Evolutionary conservation across 2,888 invertebrate species (phyloP), one percentile per base, ranked within the genome.

Genomic region (Neoscelio sp.): DNA sequence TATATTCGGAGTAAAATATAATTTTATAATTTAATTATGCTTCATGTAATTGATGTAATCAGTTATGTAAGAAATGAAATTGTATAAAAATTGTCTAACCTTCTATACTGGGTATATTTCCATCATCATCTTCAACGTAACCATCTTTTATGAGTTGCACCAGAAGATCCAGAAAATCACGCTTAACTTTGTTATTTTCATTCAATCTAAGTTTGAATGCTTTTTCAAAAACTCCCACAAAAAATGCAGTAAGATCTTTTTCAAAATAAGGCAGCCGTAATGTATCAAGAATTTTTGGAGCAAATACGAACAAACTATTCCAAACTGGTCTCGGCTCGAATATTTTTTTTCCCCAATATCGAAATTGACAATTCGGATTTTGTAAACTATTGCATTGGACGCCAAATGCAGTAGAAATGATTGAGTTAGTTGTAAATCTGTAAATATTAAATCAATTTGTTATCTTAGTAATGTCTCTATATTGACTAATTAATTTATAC

Each of bases 161-260:
- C 26, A 91, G 65, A 1, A 90, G 77, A 62, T 90, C 87, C 46
- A 91, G 75, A 46, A 91, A 91, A 78, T 91, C 91, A 17, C 90
- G 85, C 1, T 83, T 84, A 3, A 89, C 73, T 26, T 87, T 86
- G 2, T 2, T 30, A 12, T 68, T 58, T 46, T 77, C 70, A 7
- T 82, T 64, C 28, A 87, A 80, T 7, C 91, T 82, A 5, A 86
- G 82, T 1, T 86, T 74, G 2, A 91, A 84, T 0, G 89, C 87
- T 6, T 89, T 86, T 23, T 86, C 82, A 13, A 91, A 89, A 1
- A 87, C 75, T 15, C 83, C 83, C 0, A 82, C 80, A 73, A 91
- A 91, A 76, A 91, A 91, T 0, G 85, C 73, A 0, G 83, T 81
- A 0, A 88, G 73, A 0, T 65, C 81, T 8, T 50, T 60, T 0